A percentile compares a stretch with the other conserved stretches of the same genome.
These are phyloP conservation scores for Plebejus argus DNA, from an alignment of 2,888 invertebrate species.

Conservation along the genomic window DNA sequence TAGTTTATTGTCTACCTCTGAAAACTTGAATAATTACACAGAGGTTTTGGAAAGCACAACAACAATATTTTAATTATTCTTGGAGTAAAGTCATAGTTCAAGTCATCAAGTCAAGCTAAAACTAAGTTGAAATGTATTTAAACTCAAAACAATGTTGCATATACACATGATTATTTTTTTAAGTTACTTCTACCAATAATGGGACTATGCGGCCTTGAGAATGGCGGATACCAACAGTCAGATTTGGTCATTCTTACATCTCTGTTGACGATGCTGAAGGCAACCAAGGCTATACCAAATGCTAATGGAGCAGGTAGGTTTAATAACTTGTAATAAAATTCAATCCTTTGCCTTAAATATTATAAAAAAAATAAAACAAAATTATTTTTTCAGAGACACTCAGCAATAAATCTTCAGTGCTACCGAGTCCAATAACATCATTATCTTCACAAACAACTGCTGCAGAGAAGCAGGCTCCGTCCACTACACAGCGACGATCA, in stretches of 20 bases:
- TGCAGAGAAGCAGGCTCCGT: slow-evolving; percentile 65
- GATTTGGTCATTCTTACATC: slow-evolving; percentile 89
- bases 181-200: slow-evolving; percentile 87
- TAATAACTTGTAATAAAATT: not conserved
- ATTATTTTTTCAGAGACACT: slow-evolving; percentile 55
- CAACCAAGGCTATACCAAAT: slow-evolving; percentile 84
- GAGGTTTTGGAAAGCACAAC: too few species aligned
- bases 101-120: too few species aligned
- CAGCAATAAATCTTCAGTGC: slow-evolving; percentile 68
- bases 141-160: too few species aligned
- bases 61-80: slow-evolving; percentile 25
- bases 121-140: too few species aligned
- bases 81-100: not conserved
- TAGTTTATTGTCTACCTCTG: too few species aligned
- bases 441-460: slow-evolving; percentile 63
- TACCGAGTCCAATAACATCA: slow-evolving; percentile 67
- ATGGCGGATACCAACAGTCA: slow-evolving; percentile 85
- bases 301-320: slow-evolving; percentile 64
- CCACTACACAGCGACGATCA: slow-evolving; percentile 68
- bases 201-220: slow-evolving; percentile 85
- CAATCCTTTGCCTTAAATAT: too few species aligned
- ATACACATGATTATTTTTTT: slow-evolving; percentile 47
- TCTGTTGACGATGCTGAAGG: slow-evolving; percentile 89
- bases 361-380: not conserved
- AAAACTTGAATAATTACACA: too few species aligned